These are phyloP conservation scores for Agraylea sexmaculata DNA, from an alignment of 1,140 invertebrate species.

Conservation along the genomic window DNA sequence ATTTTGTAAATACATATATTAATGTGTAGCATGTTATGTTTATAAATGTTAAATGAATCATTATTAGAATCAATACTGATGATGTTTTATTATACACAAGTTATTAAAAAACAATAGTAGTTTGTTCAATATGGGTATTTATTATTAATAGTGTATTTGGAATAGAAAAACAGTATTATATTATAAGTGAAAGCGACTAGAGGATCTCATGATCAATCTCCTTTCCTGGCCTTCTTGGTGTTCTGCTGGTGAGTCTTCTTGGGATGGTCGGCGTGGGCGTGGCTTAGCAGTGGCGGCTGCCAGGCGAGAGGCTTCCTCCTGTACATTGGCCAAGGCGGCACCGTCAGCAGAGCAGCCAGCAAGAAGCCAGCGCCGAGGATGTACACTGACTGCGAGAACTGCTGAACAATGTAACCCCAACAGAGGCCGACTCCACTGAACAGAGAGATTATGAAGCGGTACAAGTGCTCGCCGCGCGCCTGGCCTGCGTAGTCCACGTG, in stretches of 20 bases:
- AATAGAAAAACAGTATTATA: neutral
- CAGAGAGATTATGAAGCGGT: slow-evolving; percentile 76
- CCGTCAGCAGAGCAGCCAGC: slow-evolving; percentile 67
- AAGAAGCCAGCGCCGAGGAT: slow-evolving; percentile 84
- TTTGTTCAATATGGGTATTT: too few species aligned
- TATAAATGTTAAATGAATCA: too few species aligned
- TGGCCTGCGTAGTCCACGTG: slow-evolving; percentile 80
- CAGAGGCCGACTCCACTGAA: slow-evolving; percentile 80
- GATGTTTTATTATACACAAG: too few species aligned
- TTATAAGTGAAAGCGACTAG: neutral
- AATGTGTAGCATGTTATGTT: too few species aligned
- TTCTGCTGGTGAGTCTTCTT: neutral
- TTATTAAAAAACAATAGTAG: too few species aligned
- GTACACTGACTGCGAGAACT: slow-evolving; percentile 90
- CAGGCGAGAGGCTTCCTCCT: slow-evolving; percentile 77
- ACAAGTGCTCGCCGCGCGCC: slow-evolving; percentile 74
- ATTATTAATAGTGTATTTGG: neutral
- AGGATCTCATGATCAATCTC: slow-evolving; percentile 13
- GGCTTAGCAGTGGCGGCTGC: slow-evolving; percentile 49
- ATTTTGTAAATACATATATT: too few species aligned
- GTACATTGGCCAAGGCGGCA: slow-evolving; percentile 92
- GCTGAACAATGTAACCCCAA: slow-evolving; percentile 90
- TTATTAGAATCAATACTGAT: too few species aligned
- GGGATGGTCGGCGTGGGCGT: neutral
- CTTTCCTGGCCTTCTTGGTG: slow-evolving; percentile 33